Evolutionary conservation across 2,113 vertebrate genomes (phyloP).

Genomic region (Oreocharis arfaki): DNA sequence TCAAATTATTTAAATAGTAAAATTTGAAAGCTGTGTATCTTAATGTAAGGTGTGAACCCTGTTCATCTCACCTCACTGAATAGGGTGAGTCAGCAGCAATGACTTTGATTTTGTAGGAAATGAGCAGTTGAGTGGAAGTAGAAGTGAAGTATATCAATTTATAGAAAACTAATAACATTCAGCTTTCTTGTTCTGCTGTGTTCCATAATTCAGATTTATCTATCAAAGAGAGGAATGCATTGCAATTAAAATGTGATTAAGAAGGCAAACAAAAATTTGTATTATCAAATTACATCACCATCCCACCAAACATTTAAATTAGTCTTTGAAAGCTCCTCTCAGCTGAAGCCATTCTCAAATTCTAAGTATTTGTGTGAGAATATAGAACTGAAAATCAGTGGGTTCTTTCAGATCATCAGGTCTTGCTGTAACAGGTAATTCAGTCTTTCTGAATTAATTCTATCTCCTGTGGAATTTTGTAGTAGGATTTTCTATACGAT

Average conservation of each 20-base stretch:
- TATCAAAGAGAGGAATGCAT: constrained; percentile 40
- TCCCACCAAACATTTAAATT: not conserved
- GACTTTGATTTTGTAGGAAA: not conserved
- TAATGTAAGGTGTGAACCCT: not conserved
- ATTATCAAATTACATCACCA: constrained; percentile 25
- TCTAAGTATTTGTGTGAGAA: not conserved
- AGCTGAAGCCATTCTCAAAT: not conserved
- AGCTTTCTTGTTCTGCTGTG: constrained; percentile 1
- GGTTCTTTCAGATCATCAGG: not conserved
- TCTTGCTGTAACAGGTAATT: not conserved
- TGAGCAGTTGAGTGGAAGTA: not conserved
- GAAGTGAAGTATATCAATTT: not conserved
- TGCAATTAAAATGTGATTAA: constrained; percentile 64
- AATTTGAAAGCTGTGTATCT: not conserved
- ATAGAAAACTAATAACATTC: constrained; percentile 16
- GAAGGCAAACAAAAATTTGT: constrained; percentile 45
- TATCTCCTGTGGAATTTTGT: not conserved
- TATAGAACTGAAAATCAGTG: not conserved
- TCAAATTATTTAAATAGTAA: not conserved
- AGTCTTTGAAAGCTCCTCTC: not conserved
- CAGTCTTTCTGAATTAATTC: not conserved
- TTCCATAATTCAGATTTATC: constrained; percentile 37
- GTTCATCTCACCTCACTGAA: not conserved
- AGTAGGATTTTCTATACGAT: not conserved
- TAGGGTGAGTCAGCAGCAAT: not conserved